Evolutionary conservation across 2,113 vertebrate genomes (phyloP), one percentile per base, ranked within the genome.

Genomic region (Galbula dea): DNA sequence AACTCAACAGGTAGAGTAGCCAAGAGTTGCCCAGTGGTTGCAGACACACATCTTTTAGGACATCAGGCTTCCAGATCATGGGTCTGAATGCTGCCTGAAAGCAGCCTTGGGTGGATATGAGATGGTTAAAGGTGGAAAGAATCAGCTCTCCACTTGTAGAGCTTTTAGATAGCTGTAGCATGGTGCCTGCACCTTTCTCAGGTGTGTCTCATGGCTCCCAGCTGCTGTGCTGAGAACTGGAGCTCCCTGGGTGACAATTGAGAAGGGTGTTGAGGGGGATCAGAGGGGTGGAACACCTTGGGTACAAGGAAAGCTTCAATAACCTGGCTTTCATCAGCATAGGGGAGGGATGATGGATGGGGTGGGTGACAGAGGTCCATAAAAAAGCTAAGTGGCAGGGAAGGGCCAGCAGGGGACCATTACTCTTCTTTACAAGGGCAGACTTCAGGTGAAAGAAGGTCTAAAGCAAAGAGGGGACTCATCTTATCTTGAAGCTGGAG

Each of bases 141-240:
- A 27, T 27, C 27, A 13, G 9, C 8, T 29, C 61, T 66, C 55
- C 37, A 17, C n/a, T 59, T 57, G 16, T 3, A 66, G 57, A 37
- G 57, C 16, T 58, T 66, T 48, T 52, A 49, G 24, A 11, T 43
- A 69, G 73, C 13, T 4, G 20, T 18, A 19, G 62, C 24, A 18
- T 0, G 1, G 36, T 59, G 41, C 23, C 30, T 19, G n/a, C 37
- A 46, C 29, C 57, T 27, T 66, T 61, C 77, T 62, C 43, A 3
- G 0, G 1, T 6, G 23, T 0, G 1, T 23, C 61, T 45, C 1
- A 0, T 34, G 36, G 49, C 62, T 75, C 43, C 30, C 15, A 32
- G 32, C 26, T 66, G 67, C 73, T 51, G 18, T 36, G 48, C 54
- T 51, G 62, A 23, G 78, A 49, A 36, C 22, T 4, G 2, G 14